Base-by-base conservation (phyloP, 2,888 invertebrate genomes). In the Spisula subtruncata region DNA sequence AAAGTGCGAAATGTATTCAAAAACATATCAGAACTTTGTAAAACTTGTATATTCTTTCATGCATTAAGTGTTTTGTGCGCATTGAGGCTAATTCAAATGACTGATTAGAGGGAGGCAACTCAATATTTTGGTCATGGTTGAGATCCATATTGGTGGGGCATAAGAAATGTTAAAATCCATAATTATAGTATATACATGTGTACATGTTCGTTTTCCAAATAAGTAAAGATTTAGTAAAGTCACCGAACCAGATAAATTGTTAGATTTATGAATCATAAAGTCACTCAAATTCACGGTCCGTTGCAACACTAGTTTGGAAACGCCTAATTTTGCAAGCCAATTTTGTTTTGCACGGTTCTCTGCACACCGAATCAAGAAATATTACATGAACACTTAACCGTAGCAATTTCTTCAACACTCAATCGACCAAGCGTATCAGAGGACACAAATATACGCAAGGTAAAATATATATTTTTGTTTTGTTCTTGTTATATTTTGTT, bases 301-400 rank as follows among this genome's bases (percentile, higher is more conserved):
- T 4, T 66, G 60, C 51, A 16, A 6, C 25, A 25, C 1, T 85
- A 8, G n/a, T 85, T n/a, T 56, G 51, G 85, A 54, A 54, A 85
- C 85, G 85, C 80, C 85, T 56, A 56, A 85, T 80, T n/a, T 80
- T 20, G 80, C 25, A 75, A 75, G 85, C 80, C 75, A 32, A 4
- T 20, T 25, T 12, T 29, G n/a, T 29, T 25, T 20, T 80, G 51
- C 48, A 29, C 66, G 66, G 75, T 32, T 29, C 32, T 29, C 46
- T 75, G 41, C 48, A 85, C 75, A 85, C 75, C 25, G 18, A 75
- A 16, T 14, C 16, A 1, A 18, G 32, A 75, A 35, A 32, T 18
- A 2, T 14, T 75, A 75, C 18, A 35, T 75, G 75, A 35, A 32
- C 75, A 75, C 14, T 20, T 18, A 75, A 35, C 25, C 75, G 25